Conservation (phyloP, 2,113 vertebrate genomes). For the Anhinga rufa region DNA sequence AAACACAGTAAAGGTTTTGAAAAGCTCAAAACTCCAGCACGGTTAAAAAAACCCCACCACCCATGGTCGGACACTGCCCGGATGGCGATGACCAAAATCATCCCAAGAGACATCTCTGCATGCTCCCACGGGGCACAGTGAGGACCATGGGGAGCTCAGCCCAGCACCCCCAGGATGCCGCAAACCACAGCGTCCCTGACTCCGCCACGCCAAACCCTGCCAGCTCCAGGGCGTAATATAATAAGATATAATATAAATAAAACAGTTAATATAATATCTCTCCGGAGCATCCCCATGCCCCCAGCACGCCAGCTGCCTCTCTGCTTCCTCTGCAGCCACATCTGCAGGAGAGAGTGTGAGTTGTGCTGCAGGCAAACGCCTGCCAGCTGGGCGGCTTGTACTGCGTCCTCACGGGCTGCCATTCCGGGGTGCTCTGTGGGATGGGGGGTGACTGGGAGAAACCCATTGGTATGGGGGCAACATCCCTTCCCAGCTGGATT, state of each 20-base stretch:
- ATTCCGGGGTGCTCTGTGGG: background rate
- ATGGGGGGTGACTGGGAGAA: background rate
- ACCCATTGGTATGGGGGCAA: background rate
- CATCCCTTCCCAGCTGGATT: too few relatives aligned
- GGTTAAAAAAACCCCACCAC: background rate
- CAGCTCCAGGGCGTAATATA: background rate
- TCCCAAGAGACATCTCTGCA: background rate
- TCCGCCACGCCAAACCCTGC: background rate
- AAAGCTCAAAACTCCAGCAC: background rate
- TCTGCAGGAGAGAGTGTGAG: background rate
- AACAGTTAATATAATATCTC: background rate
- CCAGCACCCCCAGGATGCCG: background rate
- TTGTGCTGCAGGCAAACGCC: background rate
- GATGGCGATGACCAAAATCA: background rate
- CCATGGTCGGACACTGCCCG: background rate
- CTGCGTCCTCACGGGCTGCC: fast-evolving
- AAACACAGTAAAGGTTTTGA: background rate
- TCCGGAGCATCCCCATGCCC: background rate
- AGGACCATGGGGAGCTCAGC: background rate
- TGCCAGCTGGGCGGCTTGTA: background rate
- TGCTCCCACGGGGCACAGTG: background rate
- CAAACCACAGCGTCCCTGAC: background rate
- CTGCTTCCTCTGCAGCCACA: background rate
- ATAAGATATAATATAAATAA: background rate
- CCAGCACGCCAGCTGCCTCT: background rate